phyloP scores from a whole-genome alignment of 2,797 vertebrate species.

The Pachyuromys duprasi region DNA sequence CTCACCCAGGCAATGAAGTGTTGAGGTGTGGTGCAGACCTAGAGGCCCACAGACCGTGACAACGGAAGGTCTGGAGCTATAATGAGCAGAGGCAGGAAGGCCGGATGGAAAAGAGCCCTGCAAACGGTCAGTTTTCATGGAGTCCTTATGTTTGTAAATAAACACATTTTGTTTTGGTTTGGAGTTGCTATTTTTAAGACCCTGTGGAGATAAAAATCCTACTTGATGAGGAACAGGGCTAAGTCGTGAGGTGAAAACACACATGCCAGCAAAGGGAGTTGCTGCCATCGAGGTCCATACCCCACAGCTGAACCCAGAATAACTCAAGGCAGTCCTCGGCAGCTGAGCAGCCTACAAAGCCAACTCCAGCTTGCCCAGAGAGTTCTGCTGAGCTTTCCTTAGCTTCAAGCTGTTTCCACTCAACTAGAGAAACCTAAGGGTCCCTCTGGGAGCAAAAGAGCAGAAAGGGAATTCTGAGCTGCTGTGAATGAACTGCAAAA shows the following conservation, averaged over 20 bases:
- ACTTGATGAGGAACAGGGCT: not conserved
- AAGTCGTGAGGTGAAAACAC: not conserved
- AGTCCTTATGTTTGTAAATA: conserved; percentile 3
- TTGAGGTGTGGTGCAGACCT: not conserved
- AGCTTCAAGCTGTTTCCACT: conserved; percentile 12
- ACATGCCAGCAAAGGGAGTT: conserved; percentile 73
- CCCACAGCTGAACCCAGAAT: not conserved
- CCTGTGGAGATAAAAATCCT: not conserved
- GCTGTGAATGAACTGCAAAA: not conserved
- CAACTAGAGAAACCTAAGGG: not conserved
- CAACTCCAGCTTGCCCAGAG: conserved; percentile 27
- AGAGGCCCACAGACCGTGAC: not conserved
- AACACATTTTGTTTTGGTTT: conserved; percentile 40
- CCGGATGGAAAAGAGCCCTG: not conserved
- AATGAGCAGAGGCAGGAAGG: not conserved
- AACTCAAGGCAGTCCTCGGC: not conserved
- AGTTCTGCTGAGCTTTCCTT: conserved; percentile 26
- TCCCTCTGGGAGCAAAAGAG: conserved; percentile 7
- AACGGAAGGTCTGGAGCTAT: not conserved
- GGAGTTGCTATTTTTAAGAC: conserved; percentile 24
- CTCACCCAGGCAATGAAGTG: not conserved
- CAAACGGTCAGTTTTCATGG: not conserved
- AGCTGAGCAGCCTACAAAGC: conserved; percentile 20
- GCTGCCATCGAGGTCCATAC: conserved; percentile 34
- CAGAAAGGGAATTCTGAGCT: conserved; percentile 4